Conservation (phyloP, 2,797 vertebrate genomes). For the Gambelia wislizenii region DNA sequence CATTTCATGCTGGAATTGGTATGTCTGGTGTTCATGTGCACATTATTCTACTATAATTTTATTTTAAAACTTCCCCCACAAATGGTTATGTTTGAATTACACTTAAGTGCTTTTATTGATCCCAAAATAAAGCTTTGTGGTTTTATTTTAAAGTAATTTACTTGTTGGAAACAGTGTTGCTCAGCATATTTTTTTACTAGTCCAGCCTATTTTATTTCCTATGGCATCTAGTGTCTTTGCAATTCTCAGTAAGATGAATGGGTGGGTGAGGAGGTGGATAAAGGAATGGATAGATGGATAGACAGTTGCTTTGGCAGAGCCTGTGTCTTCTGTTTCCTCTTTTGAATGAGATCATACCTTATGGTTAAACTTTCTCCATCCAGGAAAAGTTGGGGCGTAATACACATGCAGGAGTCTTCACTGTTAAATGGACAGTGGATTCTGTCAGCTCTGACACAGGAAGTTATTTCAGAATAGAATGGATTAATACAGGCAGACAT, state of each 20-base stretch:
- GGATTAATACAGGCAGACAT: neutral
- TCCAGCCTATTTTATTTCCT: constrained; percentile 2
- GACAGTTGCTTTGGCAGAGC: neutral
- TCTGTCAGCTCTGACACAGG: neutral
- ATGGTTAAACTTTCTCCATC: neutral
- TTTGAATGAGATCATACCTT: neutral
- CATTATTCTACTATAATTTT: constrained; percentile 10
- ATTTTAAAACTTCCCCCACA: no score
- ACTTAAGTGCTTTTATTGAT: constrained; percentile 38
- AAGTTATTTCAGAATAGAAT: neutral
- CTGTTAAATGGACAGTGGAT: neutral
- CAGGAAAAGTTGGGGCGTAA: no score
- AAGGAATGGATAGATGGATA: neutral
- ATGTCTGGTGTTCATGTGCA: neutral
- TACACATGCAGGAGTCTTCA: neutral
- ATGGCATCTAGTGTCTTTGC: constrained; percentile 4
- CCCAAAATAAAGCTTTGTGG: constrained; percentile 1
- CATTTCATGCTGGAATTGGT: neutral
- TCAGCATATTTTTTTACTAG: constrained; percentile 10
- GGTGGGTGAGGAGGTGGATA: no score
- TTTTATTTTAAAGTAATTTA: neutral
- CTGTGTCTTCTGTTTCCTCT: neutral
- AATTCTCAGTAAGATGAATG: no score
- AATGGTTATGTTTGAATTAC: neutral
- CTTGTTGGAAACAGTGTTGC: constrained; percentile 15